Percentiles rank a stretch among this genome's conserved stretches.
These are phyloP conservation scores for Poicephalus meyeri DNA, from an alignment of 2,113 vertebrate genomes.

Conservation along the genomic window DNA sequence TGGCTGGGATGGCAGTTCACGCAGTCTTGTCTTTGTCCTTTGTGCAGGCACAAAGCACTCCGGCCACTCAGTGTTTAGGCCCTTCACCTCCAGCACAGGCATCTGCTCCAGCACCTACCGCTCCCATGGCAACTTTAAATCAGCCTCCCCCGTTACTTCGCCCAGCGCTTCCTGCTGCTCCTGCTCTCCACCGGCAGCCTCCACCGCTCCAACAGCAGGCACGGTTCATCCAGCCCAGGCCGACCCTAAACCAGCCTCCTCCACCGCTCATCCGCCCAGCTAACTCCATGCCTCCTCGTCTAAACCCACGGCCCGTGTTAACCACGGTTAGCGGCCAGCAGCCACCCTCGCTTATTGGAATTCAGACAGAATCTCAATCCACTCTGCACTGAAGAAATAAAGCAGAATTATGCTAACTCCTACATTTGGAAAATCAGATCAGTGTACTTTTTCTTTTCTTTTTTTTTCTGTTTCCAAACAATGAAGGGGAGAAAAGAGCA, in stretches of 20 bases:
- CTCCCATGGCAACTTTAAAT: slow-evolving; percentile 82
- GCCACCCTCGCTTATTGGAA: slow-evolving; percentile 83
- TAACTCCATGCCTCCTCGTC: slow-evolving; percentile 90
- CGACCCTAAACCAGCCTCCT: slow-evolving; percentile 89
- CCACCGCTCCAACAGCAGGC: slow-evolving; percentile 95
- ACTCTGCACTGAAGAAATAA: slow-evolving; percentile 81
- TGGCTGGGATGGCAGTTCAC: slow-evolving; percentile 36
- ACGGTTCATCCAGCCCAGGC: slow-evolving; percentile 90
- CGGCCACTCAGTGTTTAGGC: slow-evolving; percentile 84
- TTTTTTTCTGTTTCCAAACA: slow-evolving; percentile 15
- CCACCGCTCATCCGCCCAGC: slow-evolving; percentile 94
- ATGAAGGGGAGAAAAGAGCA: slow-evolving; percentile 37
- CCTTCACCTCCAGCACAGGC: slow-evolving; percentile 85
- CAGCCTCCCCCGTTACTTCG: slow-evolving; percentile 96
- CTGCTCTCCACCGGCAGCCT: slow-evolving; percentile 93
- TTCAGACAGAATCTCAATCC: slow-evolving; percentile 87
- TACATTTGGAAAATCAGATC: not conserved
- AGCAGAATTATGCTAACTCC: slow-evolving; percentile 52
- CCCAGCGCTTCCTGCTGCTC: slow-evolving; percentile 90
- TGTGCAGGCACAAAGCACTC: slow-evolving; percentile 81
- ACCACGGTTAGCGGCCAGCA: slow-evolving; percentile 77
- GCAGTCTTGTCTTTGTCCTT: slow-evolving; percentile 70
- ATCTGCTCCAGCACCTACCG: slow-evolving; percentile 77
- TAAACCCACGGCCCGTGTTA: slow-evolving; percentile 89
- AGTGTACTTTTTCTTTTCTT: slow-evolving; percentile 17